Conservation (phyloP, 2,888 invertebrate genomes). For the Busseola fusca region DNA sequence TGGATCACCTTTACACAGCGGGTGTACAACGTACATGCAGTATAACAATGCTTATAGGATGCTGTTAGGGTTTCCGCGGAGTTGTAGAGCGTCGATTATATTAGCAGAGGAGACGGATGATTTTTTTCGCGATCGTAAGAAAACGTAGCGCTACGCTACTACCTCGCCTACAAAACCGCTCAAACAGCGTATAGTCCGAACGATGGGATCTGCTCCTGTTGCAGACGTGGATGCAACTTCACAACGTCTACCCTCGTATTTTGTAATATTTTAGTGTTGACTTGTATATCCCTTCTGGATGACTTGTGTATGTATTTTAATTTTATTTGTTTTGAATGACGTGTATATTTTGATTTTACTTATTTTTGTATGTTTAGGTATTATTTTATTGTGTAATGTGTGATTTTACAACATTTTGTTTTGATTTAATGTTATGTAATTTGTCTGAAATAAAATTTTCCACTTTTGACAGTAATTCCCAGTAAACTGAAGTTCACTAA, state of each 20-base stretch:
- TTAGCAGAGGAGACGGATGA: not conserved
- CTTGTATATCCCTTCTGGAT: not conserved
- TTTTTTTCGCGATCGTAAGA: too few species aligned
- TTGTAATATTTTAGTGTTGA: not conserved
- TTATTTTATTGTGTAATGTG: not conserved
- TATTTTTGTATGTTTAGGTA: not conserved
- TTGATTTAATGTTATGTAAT: not conserved
- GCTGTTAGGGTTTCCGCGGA: constrained; percentile 30
- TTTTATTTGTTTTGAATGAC: not conserved
- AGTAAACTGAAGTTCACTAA: not conserved
- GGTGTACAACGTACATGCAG: not conserved
- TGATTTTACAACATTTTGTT: not conserved
- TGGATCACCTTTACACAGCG: not conserved
- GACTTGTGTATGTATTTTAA: not conserved
- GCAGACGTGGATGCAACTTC: not conserved
- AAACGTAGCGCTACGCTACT: too few species aligned
- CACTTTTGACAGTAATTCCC: not conserved
- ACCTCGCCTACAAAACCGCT: not conserved
- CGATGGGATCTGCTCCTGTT: not conserved
- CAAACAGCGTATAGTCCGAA: not conserved
- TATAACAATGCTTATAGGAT: not conserved
- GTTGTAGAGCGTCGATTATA: not conserved
- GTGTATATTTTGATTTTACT: not conserved
- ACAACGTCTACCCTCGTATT: not conserved
- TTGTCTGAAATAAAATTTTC: not conserved